Evolutionary conservation across 2,113 vertebrate genomes (phyloP).

Genomic region (Fregata magnificens): DNA sequence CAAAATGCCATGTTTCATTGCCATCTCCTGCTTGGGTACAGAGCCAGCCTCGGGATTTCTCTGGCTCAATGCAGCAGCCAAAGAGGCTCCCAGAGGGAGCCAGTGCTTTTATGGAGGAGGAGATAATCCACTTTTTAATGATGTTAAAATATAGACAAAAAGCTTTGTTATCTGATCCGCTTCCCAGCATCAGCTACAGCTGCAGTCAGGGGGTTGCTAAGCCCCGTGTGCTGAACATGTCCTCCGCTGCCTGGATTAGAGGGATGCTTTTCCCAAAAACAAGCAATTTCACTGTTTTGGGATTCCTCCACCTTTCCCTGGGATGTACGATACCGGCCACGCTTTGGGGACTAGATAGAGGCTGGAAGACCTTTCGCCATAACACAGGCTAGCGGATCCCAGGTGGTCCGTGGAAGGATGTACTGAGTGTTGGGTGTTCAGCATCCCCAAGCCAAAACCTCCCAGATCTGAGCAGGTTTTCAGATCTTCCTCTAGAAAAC

Average conservation of each 20-base stretch:
- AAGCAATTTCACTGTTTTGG: background rate
- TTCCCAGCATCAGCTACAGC: background rate
- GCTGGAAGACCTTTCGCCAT: background rate
- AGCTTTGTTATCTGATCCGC: background rate
- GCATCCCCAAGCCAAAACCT: background rate
- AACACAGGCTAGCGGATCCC: background rate
- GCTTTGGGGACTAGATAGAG: background rate
- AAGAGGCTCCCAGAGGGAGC: background rate
- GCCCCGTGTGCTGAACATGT: background rate
- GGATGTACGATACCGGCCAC: rapidly evolving
- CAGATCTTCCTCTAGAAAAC: background rate
- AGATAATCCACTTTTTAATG: background rate
- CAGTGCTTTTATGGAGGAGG: background rate
- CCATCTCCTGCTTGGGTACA: background rate
- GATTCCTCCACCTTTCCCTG: background rate
- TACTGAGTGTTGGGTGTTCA: rapidly evolving
- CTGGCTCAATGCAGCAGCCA: background rate
- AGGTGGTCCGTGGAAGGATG: background rate
- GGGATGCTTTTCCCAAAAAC: background rate
- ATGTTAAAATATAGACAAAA: background rate
- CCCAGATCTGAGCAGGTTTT: background rate
- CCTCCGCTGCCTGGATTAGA: background rate
- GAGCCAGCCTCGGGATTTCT: background rate
- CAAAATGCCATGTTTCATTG: background rate
- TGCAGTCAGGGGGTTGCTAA: background rate